These are phyloP conservation scores for Ctenodactylus gundi DNA, from an alignment of 2,113 vertebrate species.

Conservation along the genomic window DNA sequence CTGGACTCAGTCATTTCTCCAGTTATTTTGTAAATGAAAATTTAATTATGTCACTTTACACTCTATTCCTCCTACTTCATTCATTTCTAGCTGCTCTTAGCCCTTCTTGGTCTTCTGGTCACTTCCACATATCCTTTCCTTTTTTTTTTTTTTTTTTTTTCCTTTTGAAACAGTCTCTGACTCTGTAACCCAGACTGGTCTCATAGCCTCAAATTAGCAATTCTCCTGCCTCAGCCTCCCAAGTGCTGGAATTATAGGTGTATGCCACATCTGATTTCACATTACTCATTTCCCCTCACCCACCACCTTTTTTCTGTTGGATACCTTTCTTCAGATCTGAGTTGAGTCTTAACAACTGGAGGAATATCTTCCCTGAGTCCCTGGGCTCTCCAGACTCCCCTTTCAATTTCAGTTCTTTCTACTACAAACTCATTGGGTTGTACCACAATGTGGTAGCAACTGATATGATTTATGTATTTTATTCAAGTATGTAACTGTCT, in stretches of 20 bases:
- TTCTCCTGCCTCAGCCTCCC: background rate
- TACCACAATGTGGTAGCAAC: background rate
- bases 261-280: background rate
- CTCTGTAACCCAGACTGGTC: background rate
- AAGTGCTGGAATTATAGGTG: background rate
- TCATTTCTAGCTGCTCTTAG: background rate
- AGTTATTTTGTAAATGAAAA: background rate
- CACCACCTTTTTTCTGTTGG: background rate
- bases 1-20: background rate
- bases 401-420: background rate
- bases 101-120: no score
- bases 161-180: background rate
- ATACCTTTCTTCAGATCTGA: background rate
- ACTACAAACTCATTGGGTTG: background rate
- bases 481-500: background rate
- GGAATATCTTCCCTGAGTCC: background rate
- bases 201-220: background rate
- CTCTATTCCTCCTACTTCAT: background rate
- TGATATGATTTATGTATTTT: background rate
- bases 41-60: background rate
- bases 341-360: background rate
- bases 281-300: background rate
- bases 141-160: background rate
- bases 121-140: no score
- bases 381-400: background rate